A percentile compares a stretch with the other conserved stretches of the same genome.
Evolutionary conservation across 2,113 vertebrate genomes (phyloP).

Genomic region (Hydrolagus affinis): DNA sequence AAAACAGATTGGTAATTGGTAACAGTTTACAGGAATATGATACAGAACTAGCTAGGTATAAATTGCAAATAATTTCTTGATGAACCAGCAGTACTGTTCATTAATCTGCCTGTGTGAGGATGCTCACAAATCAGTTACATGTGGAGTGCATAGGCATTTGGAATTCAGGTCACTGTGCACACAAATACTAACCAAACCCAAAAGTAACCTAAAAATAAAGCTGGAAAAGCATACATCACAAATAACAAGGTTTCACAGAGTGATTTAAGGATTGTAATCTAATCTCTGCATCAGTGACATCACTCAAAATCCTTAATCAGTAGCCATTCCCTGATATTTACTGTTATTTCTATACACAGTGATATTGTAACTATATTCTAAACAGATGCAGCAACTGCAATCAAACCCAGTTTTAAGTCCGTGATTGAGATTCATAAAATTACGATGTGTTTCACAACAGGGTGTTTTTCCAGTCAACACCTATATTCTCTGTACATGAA

Average conservation of each 20-base stretch:
- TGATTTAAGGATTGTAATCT: not conserved
- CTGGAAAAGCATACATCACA: not conserved
- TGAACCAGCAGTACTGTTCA: not conserved
- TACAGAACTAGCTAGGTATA: not conserved
- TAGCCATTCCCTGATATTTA: not conserved
- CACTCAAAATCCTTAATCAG: not conserved
- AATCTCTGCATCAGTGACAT: not conserved
- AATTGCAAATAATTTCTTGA: not conserved
- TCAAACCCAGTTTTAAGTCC: no score
- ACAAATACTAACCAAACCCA: not conserved
- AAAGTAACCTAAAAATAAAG: not conserved
- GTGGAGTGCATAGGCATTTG: no score
- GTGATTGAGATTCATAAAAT: no score
- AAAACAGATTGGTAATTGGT: not conserved
- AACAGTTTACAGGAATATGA: not conserved
- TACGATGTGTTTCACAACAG: no score
- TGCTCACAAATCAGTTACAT: not conserved
- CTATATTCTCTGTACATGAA: no score
- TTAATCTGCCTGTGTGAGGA: not conserved
- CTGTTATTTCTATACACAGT: not conserved
- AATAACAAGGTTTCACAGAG: not conserved
- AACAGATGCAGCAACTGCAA: no score
- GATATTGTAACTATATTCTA: not conserved
- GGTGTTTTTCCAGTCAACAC: no score
- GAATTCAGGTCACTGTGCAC: no score